Evolutionary conservation across 1,140 invertebrate species (phyloP).

Genomic region (Trichonephila clavata): DNA sequence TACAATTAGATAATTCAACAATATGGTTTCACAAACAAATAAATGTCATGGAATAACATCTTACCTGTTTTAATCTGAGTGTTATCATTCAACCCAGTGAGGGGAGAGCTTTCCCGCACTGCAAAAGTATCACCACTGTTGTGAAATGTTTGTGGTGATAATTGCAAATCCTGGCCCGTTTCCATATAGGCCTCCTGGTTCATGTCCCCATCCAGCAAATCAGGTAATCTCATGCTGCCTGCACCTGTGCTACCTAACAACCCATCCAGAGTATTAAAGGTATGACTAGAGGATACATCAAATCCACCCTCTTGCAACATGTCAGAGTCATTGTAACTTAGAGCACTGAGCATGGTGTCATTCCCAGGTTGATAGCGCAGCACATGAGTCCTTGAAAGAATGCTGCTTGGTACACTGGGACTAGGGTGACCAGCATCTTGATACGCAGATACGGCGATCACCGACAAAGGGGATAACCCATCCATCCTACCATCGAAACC

Average conservation of each 20-base stretch:
- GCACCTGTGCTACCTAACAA: constrained; percentile 79
- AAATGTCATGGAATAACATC: background rate
- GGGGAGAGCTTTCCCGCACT: constrained; percentile 68
- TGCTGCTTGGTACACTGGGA: constrained; percentile 78
- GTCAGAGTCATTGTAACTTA: constrained; percentile 81
- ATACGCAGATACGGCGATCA: constrained; percentile 79
- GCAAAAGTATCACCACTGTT: constrained; percentile 86
- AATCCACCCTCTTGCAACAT: constrained; percentile 81
- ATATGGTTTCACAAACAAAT: too few species aligned
- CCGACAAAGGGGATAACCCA: constrained; percentile 79
- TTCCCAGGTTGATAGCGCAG: constrained; percentile 71
- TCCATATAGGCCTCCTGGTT: constrained; percentile 83
- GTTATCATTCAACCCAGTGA: constrained; percentile 56
- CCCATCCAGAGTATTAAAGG: constrained; percentile 80
- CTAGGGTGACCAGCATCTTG: constrained; percentile 79
- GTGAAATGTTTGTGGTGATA: constrained; percentile 87
- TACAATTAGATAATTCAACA: too few species aligned
- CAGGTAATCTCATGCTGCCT: constrained; percentile 81
- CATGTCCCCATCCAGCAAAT: constrained; percentile 87
- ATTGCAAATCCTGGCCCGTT: constrained; percentile 82
- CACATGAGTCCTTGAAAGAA: constrained; percentile 59
- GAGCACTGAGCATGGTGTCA: constrained; percentile 82
- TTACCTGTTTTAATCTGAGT: constrained; percentile 48
- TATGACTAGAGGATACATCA: constrained; percentile 79
- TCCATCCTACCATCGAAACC: constrained; percentile 71